Percentiles rank a stretch among this genome's conserved stretches.
Conservation (phyloP, 2,113 vertebrate genomes). For the Microtus ochrogaster region DNA sequence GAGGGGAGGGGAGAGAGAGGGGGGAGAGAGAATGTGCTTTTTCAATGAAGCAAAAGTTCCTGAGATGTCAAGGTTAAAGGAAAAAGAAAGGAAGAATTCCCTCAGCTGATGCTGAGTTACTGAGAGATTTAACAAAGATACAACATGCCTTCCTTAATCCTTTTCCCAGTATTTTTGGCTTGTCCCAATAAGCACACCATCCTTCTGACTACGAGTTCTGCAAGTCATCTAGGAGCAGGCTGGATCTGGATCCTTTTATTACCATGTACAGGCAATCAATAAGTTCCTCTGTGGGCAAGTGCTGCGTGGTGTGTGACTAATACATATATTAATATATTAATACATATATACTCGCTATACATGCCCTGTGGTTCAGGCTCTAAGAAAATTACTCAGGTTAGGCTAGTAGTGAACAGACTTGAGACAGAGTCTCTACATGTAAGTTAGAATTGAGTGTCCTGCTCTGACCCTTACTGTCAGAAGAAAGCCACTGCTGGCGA, state of each 20-base stretch:
- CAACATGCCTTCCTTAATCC: not conserved
- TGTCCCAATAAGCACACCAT: not conserved
- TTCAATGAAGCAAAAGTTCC: not conserved
- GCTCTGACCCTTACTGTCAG: not conserved
- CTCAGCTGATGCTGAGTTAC: not conserved
- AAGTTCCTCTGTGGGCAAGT: not conserved
- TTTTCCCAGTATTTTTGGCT: not conserved
- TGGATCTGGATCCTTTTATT: not conserved
- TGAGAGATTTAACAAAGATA: not conserved
- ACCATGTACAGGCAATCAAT: not conserved
- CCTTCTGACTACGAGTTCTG: not conserved
- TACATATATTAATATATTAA: too few species aligned
- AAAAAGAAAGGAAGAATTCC: not conserved
- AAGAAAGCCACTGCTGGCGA: not conserved
- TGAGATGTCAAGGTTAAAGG: not conserved
- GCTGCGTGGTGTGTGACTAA: not conserved
- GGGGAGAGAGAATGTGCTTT: not conserved
- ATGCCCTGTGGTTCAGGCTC: not conserved
- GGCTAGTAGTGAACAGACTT: not conserved
- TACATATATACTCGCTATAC: too few species aligned
- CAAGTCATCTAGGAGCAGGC: not conserved
- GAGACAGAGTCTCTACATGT: not conserved
- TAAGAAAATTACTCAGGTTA: not conserved
- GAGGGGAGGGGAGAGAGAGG: not conserved
- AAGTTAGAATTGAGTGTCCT: not conserved